phyloP scores from a whole-genome alignment of 2,888 invertebrate species.

The Byasa hedistus region DNA sequence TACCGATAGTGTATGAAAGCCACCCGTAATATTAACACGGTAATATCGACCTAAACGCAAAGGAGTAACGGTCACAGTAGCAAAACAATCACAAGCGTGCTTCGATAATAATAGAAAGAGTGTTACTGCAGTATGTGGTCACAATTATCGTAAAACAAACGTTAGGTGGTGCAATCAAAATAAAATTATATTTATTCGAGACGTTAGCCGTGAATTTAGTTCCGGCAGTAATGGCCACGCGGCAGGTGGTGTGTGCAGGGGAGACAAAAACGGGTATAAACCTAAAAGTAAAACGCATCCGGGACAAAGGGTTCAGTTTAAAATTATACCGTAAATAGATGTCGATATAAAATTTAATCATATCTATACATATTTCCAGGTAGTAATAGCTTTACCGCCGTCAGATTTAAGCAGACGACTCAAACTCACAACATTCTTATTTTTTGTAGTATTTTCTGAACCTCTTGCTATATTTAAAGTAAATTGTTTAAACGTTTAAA shows the following conservation, averaged over 20 bases:
- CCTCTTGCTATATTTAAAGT: too few relatives aligned
- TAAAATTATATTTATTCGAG: constrained; percentile 62
- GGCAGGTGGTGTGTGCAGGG: constrained; percentile 60
- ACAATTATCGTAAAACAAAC: constrained; percentile 42
- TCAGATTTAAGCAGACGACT: too few relatives aligned
- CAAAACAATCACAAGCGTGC: neutral
- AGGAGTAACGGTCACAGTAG: constrained; percentile 1
- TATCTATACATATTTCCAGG: neutral
- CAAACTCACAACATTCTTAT: too few relatives aligned
- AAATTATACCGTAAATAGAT: neutral
- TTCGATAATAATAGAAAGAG: constrained; percentile 27
- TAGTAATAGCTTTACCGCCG: neutral
- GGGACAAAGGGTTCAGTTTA: constrained; percentile 15
- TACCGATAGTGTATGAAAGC: constrained; percentile 30
- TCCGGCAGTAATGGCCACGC: constrained; percentile 62
- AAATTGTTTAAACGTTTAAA: too few relatives aligned
- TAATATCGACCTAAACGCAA: neutral
- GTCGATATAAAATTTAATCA: neutral
- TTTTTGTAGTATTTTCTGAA: too few relatives aligned
- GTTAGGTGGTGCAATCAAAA: constrained; percentile 43
- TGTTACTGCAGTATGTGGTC: constrained; percentile 33
- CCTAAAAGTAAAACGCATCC: constrained; percentile 29
- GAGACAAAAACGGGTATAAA: constrained; percentile 37
- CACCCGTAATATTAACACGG: constrained; percentile 6
- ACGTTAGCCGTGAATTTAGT: constrained; percentile 60